Evolutionary conservation across 2,888 invertebrate species (phyloP), one percentile per base, ranked within the genome.

Genomic region (Cryptophagus acutangulus): DNA sequence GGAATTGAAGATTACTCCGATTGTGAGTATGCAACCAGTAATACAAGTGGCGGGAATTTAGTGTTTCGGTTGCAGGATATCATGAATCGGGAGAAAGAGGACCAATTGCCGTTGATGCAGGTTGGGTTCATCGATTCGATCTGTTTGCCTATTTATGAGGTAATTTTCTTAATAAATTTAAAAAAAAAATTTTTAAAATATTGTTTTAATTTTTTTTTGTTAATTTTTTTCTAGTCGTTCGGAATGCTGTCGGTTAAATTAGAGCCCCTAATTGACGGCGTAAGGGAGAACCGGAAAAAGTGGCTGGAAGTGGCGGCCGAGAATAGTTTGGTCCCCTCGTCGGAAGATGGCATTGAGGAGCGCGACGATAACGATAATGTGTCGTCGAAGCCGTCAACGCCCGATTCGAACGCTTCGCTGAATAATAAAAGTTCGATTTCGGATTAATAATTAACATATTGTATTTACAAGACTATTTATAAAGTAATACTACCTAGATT

Each of bases 121-220:
- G 91, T 95, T 47, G 87, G 86, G 57, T 95, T 94, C 69, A 94
- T 95, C 51, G 93, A 95, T 70, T 86, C 91, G 24, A 92, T 95
- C 62, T 94, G 94, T 69, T 71, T 91, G 63, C 94, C 94, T 43
- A 87, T 95, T 61, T 94, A 94, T 69, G 87, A 90, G 81, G 92
- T 93, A 70, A 72, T 63, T 63, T 17, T 12, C 14, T 34, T 13
- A 13, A 26, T 6, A 8, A 10, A 17, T 18, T 10, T n/a, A 28
- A 28, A 10, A 10, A 12, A 29, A 8, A 10, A 8, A 13, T 5
- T 8, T 29, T 6, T 29, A 10, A 10, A 12, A 29, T 8, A 13
- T 29, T 31, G 3, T 15, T 3, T 26, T 6, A 26, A 4, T 15
- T 5, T 31, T 31, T 31, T 13, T 15, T 3, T 31, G 31, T 13